These are phyloP conservation scores for Agrochola lychnidis DNA, from an alignment of 2,888 invertebrate species.

Conservation along the genomic window DNA sequence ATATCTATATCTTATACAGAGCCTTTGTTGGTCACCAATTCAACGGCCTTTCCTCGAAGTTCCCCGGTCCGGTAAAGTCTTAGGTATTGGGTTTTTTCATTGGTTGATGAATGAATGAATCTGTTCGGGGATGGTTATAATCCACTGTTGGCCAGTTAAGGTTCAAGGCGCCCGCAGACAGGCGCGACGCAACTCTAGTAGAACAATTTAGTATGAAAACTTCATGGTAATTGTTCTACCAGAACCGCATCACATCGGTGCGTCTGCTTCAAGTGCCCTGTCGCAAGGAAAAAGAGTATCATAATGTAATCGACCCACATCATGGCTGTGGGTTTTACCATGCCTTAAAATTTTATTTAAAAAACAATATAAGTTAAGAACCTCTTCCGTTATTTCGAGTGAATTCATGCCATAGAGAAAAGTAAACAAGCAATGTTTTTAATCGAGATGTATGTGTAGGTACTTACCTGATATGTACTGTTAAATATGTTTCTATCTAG, in stretches of 20 bases:
- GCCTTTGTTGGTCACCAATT: not conserved
- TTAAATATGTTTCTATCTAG: too few species aligned
- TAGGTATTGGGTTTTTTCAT: not conserved
- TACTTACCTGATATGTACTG: too few species aligned
- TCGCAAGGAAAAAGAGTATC: too few species aligned
- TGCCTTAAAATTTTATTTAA: not conserved
- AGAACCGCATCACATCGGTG: too few species aligned
- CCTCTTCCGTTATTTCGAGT: not conserved
- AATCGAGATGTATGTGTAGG: too few species aligned
- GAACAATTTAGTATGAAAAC: too few species aligned
- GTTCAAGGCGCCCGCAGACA: too few species aligned
- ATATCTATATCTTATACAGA: not conserved
- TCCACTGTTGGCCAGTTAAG: too few species aligned
- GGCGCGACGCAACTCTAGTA: too few species aligned
- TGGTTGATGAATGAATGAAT: not conserved
- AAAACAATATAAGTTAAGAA: too few species aligned
- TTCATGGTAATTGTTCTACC: too few species aligned
- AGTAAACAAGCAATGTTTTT: not conserved
- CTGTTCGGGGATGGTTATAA: not conserved
- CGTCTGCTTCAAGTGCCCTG: too few species aligned
- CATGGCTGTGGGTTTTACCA: constrained; percentile 23
- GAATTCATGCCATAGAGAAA: not conserved
- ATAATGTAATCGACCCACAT: constrained; percentile 15
- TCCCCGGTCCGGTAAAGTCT: not conserved
- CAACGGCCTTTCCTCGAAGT: not conserved